These are phyloP conservation scores for Odobenus rosmarus DNA, from an alignment of 2,113 vertebrate genomes.

Conservation along the genomic window DNA sequence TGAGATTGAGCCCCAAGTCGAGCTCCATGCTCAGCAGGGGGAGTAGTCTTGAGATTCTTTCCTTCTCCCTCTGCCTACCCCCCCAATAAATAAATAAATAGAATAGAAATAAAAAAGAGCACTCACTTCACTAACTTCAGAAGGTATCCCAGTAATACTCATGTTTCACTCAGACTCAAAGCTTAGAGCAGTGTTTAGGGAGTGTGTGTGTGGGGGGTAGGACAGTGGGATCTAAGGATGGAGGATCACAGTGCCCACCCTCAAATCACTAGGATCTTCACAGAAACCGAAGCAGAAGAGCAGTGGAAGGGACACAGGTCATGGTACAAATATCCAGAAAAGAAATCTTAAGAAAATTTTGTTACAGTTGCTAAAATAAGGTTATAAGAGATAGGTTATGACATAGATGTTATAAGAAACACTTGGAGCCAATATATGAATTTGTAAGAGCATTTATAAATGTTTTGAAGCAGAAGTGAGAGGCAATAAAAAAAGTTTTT, in stretches of 20 bases:
- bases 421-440: not conserved
- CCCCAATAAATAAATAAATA: not conserved
- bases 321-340: not conserved
- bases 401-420: not conserved
- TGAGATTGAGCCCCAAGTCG: not conserved
- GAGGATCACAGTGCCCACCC: not conserved
- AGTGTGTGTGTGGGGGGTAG: accelerated
- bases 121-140: not conserved
- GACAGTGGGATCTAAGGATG: not conserved
- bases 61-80: not conserved
- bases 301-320: not conserved
- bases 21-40: not conserved
- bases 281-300: not conserved
- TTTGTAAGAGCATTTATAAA: not conserved
- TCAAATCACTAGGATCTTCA: not conserved
- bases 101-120: not conserved
- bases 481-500: not conserved
- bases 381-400: not conserved
- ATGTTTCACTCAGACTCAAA: not conserved
- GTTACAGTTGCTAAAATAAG: not conserved
- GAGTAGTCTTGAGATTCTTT: not conserved
- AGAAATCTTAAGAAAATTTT: not conserved
- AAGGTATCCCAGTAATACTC: not conserved
- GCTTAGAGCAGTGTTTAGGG: not conserved
- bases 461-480: not conserved